Evolutionary conservation across 1,140 invertebrate genomes (phyloP), one percentile per base, ranked within the genome.

Genomic region (Scaptomyza hsui): DNA sequence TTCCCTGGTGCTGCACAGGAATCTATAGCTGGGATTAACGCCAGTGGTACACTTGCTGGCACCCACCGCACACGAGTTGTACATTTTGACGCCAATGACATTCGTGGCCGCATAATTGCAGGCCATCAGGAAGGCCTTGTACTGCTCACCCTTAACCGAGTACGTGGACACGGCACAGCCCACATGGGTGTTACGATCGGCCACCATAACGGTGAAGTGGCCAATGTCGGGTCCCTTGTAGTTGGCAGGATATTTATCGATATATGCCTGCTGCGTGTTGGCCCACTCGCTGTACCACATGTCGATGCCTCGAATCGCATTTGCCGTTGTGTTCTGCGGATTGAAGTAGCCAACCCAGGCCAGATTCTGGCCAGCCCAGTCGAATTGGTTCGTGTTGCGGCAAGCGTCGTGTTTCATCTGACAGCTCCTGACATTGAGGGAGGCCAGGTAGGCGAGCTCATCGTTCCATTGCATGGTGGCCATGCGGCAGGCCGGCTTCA

Each of bases 31-130:
- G 42, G 72, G 52, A 78, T 90, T 86, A 9, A 41, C 62, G 15
- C 89, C 89, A 0, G 89, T 82, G 21, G 63, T 83, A 59, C 89
- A 90, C 37, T 72, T 67, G 35, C 21, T 73, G 45, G 81, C 85
- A n/a, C 68, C 29, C 7, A 19, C 67, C 0, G 73, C 16, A 42
- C 86, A 85, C 0, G 71, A 75, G 42, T 1, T 57, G 61, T 90
- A 90, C 51, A 90, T 79, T 57, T 73, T 74, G 52, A 75, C 47
- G 53, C 76, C 76, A 2, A 89, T 2, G 0, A 86, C 70, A 48
- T 90, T 90, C 51, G 80, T 90, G 35, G 75, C 62, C 0, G 89
- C 83, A 53, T 89, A 90, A 53, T 90, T 90, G 49, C 89, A 90
- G 52, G 83, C 80, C 44, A 89, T 41, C 0, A 89, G 73, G 65